phyloP scores from a whole-genome alignment of 2,888 invertebrate genomes.

The Acanthopleura granulata region DNA sequence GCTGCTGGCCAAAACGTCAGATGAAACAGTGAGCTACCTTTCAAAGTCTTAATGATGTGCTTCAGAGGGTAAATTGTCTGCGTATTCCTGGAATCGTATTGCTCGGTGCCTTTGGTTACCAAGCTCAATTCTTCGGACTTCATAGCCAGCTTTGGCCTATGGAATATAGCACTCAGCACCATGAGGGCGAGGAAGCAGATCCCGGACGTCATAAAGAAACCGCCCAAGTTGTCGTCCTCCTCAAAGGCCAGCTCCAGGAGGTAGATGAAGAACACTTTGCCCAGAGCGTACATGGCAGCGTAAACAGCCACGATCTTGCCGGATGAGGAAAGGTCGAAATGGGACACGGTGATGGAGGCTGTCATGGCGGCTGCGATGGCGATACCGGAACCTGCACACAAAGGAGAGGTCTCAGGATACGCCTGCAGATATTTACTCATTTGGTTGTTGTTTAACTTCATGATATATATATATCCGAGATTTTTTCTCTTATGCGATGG shows the following conservation, averaged over 20 bases:
- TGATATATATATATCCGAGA: not conserved
- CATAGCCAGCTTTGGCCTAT: not conserved
- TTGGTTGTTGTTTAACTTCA: not conserved
- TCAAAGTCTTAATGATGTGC: not conserved
- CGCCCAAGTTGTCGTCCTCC: slow-evolving; percentile 3
- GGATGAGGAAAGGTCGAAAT: slow-evolving; percentile 7
- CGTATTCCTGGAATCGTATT: not conserved
- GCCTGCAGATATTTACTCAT: too few relatives aligned
- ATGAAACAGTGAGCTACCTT: not conserved
- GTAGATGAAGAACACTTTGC: slow-evolving; percentile 11
- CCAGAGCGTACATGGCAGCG: slow-evolving; percentile 14
- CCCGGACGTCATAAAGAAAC: not conserved
- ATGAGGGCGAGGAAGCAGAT: not conserved
- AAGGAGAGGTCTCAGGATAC: too few relatives aligned
- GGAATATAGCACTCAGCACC: not conserved
- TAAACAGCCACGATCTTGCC: slow-evolving; percentile 8
- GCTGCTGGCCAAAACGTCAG: slow-evolving; percentile 9
- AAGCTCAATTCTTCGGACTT: slow-evolving; percentile 1
- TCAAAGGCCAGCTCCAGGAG: not conserved
- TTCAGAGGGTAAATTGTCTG: not conserved
- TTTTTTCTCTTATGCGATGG: too few relatives aligned
- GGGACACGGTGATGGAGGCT: slow-evolving; percentile 8
- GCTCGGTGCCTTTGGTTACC: not conserved
- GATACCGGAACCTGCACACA: slow-evolving; percentile 1
- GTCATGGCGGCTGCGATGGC: slow-evolving; percentile 8